A percentile compares a stretch with the other conserved stretches of the same genome.
These are phyloP conservation scores for Megalops atlanticus DNA, from an alignment of 2,113 vertebrate species.

Conservation along the genomic window DNA sequence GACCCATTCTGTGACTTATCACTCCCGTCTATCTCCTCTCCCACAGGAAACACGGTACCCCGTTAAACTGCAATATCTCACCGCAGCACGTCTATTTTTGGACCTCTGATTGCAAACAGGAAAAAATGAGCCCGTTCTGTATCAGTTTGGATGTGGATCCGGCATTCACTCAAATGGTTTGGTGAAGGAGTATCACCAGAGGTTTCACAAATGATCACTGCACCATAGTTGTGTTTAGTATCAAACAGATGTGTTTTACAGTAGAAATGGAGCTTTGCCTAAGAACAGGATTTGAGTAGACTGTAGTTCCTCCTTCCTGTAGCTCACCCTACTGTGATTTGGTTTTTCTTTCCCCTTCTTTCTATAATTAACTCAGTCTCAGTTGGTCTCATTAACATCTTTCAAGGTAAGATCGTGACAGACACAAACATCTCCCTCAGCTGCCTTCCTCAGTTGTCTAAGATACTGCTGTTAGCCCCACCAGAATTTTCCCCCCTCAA, in stretches of 20 bases:
- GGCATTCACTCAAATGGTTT: not conserved
- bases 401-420: conserved; percentile 32
- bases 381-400: conserved; percentile 40
- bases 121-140: not conserved
- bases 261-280: too few relatives aligned
- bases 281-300: too few relatives aligned
- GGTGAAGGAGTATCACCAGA: not conserved
- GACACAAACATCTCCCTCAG: conserved; percentile 22
- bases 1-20: conserved; percentile 38
- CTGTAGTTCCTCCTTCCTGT: too few relatives aligned
- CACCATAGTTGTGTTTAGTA: not conserved
- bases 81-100: not conserved
- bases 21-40: conserved; percentile 41
- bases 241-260: too few relatives aligned
- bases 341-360: not conserved
- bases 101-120: not conserved
- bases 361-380: not conserved
- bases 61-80: conserved; percentile 1
- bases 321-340: not conserved
- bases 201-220: not conserved
- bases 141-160: not conserved
- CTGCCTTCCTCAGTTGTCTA: conserved; percentile 31
- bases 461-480: conserved; percentile 29
- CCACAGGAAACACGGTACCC: conserved; percentile 32
- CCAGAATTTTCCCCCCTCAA: not conserved